Base-by-base conservation (phyloP, 1,140 invertebrate genomes). In the Saxidomus purpurata region DNA sequence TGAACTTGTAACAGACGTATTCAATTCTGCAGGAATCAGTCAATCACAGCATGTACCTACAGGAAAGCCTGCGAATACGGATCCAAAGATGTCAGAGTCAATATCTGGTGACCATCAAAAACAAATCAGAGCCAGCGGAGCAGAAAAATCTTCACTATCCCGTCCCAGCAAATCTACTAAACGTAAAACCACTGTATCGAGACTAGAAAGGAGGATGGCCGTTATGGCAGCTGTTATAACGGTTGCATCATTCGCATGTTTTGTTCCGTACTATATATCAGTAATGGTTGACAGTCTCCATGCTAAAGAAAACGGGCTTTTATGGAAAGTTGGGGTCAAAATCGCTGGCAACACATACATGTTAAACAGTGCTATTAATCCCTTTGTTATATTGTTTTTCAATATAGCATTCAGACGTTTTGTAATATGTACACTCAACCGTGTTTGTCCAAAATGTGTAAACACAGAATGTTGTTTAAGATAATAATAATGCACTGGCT, bases 191-290 rank as follows among this genome's bases (percentile, higher is more conserved):
- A 19, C 11, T 22, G n/a, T 4, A 22, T 11, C 52, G n/a, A 55
- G 52, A 22, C 3, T 55, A 36, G 69, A 74, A 40, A 40, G 13
- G n/a, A 38, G 36, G 22, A n/a, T 74, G 36, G 40, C 69, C 11
- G n/a, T 74, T 1, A 74, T 74, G 69, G 36, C 36, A 19, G 15
- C 36, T 40, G 69, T 40, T 0, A 40, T 40, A 74, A 40, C 69
- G 1, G 36, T 74, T 38, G 34, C 69, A 19, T 38, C 31, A 6
- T 19, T 74, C 8, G 34, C 36, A 6, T 74, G 69, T 74, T 74
- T 74, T 74, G 69, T 74, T 2, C 69, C 69, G 1, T 74, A 40
- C 40, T 74, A 74, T 22, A 11, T 74, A n/a, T 38, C 31, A n/a
- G 40, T 74, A 36, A 15, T 74, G 36, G 31, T 74, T 0, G 17